Evolutionary conservation across 2,797 vertebrate species (phyloP), one percentile per base, ranked within the genome.

Genomic region (Gastrophryne carolinensis): DNA sequence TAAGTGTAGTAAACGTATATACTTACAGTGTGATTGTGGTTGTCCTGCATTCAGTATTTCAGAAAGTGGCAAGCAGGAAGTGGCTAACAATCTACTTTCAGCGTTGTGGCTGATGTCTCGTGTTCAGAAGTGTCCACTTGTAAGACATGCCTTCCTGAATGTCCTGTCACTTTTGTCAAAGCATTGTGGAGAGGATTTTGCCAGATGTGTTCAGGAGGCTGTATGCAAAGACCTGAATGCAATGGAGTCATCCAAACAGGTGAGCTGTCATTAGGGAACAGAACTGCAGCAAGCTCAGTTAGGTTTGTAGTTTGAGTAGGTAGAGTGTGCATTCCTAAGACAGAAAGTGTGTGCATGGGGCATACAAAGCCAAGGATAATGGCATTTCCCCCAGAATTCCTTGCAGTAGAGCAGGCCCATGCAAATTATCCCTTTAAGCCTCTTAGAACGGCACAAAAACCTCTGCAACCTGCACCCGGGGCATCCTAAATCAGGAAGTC

Each of bases 101-200:
- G 84, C 80, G 0, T 34, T 86, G 39, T 93, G 93, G 92, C 82
- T 94, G 82, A 86, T 85, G 53, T 89, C 84, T 13, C 76, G 81
- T 3, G 58, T 72, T 37, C 92, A 94, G 65, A 81, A 41, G 69
- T 95, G 93, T 75, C 90, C 87, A 0, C 83, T 94, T 6, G 82
- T 96, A 80, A 87, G 90, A 0, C 85, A 83, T 0, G 68, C 87
- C 3, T 97, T 93, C 81, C 83, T 96, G 29, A 78, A 81, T 0
- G 83, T 93, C 23, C 83, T 85, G 0, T 24, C 82, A 26, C 83
- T 87, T 0, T 73, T 96, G 8, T 86, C 82, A 1, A 1, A 72
- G 2, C 76, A 75, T 44, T 87, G 84, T 72, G 87, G 88, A 10
- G 74, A 81, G 4, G 12, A 32, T 64, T 95, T 90, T 29, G 1